Percentiles rank a stretch among this genome's conserved stretches.
Conservation (phyloP, 1,140 invertebrate species). For the Drosophila chauvacae region DNA sequence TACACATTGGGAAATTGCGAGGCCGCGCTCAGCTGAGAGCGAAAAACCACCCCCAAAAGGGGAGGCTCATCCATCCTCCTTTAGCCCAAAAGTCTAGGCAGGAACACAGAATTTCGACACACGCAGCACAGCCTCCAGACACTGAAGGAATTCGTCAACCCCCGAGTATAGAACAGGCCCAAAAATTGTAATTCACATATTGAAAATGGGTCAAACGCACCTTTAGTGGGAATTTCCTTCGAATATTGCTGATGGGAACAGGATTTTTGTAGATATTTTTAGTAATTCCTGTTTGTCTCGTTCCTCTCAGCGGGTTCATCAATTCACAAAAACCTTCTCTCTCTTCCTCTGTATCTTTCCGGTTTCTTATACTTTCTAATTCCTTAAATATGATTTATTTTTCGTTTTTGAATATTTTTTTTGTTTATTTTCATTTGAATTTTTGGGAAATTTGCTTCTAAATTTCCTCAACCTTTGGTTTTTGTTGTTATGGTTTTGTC, state of each 20-base stretch:
- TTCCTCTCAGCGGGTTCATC: conserved; percentile 43
- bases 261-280: conserved; percentile 26
- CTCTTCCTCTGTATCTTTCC: conserved; percentile 11
- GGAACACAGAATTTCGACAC: conserved; percentile 40
- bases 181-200: conserved; percentile 39
- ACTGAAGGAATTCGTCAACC: conserved; percentile 66
- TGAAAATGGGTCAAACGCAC: conserved; percentile 40
- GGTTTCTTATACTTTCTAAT: background rate
- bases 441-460: background rate
- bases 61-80: conserved; percentile 28
- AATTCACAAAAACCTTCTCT: conserved; percentile 23
- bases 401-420: conserved; percentile 1
- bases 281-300: conserved; percentile 23
- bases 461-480: background rate
- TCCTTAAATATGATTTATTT: conserved; percentile 2
- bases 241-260: conserved; percentile 29
- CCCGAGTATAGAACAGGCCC: conserved; percentile 39
- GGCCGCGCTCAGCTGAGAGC: conserved; percentile 44
- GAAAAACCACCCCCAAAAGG: conserved; percentile 45
- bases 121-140: conserved; percentile 40
- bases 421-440: background rate
- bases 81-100: conserved; percentile 17
- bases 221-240: conserved; percentile 31
- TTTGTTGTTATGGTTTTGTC: conserved; percentile 41
- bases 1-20: conserved; percentile 37